Evolutionary conservation across 30 jellyfish, hydroid and myxozoan species (phyloP).

Genomic region (Calvadosia cruxmelitensis): DNA sequence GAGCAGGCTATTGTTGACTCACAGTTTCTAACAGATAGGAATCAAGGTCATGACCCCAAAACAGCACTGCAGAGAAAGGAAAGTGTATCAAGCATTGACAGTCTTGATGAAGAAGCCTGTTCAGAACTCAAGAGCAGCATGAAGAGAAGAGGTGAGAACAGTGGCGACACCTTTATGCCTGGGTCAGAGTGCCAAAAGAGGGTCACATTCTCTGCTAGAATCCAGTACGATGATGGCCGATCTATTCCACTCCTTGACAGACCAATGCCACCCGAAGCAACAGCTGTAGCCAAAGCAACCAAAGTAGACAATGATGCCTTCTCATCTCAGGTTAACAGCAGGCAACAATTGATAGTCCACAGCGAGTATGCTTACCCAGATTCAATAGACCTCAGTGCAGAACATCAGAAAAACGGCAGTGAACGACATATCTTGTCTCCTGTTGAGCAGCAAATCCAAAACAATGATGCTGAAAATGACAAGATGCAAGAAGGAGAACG

Average conservation of each 20-base stretch:
- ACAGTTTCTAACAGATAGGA: neutral
- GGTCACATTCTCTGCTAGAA: constrained; percentile 66
- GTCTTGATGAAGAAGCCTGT: constrained; percentile 45
- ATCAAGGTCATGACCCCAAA: no score
- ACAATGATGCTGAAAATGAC: no score
- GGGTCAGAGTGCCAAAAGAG: constrained; percentile 26
- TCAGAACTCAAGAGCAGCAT: constrained; percentile 41
- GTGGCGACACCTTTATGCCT: neutral
- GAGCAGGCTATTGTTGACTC: neutral
- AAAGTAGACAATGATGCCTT: no score
- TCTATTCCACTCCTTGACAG: neutral
- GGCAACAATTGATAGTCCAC: no score
- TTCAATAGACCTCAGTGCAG: no score
- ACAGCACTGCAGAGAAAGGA: constrained; percentile 6
- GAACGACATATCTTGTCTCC: no score
- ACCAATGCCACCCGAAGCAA: neutral
- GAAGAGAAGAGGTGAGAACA: constrained; percentile 14
- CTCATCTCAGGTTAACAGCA: no score
- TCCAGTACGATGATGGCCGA: constrained; percentile 70
- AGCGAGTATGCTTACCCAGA: no score
- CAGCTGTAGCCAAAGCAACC: no score
- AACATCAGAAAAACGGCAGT: no score
- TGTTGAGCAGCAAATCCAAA: no score
- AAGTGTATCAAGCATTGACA: constrained; percentile 43
- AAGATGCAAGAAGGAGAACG: no score